Conservation (phyloP, 2,797 vertebrate species). For the Glossophaga mutica region DNA sequence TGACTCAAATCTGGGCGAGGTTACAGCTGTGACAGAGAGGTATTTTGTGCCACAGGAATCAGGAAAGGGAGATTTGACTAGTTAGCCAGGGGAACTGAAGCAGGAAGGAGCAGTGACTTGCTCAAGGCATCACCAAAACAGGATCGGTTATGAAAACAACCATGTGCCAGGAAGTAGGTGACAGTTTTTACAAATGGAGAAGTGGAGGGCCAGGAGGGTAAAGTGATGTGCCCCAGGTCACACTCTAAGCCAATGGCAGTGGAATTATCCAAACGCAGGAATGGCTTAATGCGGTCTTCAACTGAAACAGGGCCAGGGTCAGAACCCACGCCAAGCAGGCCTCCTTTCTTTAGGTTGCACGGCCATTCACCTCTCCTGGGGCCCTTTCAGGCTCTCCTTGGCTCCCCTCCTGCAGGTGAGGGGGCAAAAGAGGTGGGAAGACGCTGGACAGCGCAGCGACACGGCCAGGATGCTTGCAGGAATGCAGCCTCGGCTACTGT, state of each 20-base stretch:
- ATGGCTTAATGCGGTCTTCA: neutral
- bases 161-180: neutral
- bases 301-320: neutral
- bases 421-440: neutral
- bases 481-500: neutral
- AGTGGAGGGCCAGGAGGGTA: neutral
- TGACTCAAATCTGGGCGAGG: neutral
- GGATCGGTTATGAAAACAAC: neutral
- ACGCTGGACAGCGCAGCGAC: neutral
- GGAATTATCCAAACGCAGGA: neutral
- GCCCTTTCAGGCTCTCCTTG: neutral
- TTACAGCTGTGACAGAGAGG: neutral
- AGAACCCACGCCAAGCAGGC: neutral
- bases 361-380: neutral
- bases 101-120: neutral
- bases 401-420: neutral
- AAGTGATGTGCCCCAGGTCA: neutral
- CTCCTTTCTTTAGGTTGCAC: neutral
- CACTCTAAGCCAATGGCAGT: neutral
- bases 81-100: neutral
- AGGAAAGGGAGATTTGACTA: neutral
- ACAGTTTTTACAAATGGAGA: neutral
- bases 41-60: neutral
- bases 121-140: neutral
- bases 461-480: neutral